phyloP scores from a whole-genome alignment of 53 echinoderm and acorn worm species.

The Glandiceps talaboti region DNA sequence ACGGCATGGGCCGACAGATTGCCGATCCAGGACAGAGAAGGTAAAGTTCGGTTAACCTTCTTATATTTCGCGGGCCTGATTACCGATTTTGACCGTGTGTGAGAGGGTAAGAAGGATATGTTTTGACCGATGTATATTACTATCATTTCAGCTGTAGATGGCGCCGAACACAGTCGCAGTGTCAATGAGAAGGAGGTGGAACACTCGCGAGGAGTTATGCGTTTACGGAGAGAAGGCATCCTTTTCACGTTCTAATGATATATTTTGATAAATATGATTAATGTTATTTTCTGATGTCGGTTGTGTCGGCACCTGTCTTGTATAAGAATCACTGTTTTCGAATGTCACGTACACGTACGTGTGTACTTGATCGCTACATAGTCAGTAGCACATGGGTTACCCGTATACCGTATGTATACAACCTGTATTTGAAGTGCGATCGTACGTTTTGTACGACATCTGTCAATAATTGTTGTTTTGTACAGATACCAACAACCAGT shows the following conservation, averaged over 20 bases:
- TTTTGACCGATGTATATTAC: conserved; percentile 29
- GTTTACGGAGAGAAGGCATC: conserved; percentile 93
- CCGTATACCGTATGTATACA: no score
- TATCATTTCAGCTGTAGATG: conserved; percentile 49
- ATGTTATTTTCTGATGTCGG: neutral
- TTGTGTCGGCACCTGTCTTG: neutral
- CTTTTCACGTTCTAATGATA: conserved; percentile 21
- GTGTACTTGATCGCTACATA: neutral
- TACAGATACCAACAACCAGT: no score
- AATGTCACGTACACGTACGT: neutral
- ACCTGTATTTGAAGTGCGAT: no score
- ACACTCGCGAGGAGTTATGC: conserved; percentile 76
- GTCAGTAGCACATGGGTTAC: no score
- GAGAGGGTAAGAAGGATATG: conserved; percentile 16
- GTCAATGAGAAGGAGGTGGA: conserved; percentile 17
- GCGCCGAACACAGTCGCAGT: conserved; percentile 1
- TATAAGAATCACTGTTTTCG: neutral
- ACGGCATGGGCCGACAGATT: conserved; percentile 86
- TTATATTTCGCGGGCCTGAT: conserved; percentile 15
- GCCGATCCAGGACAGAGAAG: conserved; percentile 42
- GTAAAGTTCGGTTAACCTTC: conserved; percentile 58
- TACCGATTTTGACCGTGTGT: conserved; percentile 10
- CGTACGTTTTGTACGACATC: no score
- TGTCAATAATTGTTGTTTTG: no score
- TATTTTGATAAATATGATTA: neutral